These are phyloP conservation scores for Lepilemur septentrionalis DNA, from an alignment of 2,797 vertebrate genomes.

Conservation along the genomic window DNA sequence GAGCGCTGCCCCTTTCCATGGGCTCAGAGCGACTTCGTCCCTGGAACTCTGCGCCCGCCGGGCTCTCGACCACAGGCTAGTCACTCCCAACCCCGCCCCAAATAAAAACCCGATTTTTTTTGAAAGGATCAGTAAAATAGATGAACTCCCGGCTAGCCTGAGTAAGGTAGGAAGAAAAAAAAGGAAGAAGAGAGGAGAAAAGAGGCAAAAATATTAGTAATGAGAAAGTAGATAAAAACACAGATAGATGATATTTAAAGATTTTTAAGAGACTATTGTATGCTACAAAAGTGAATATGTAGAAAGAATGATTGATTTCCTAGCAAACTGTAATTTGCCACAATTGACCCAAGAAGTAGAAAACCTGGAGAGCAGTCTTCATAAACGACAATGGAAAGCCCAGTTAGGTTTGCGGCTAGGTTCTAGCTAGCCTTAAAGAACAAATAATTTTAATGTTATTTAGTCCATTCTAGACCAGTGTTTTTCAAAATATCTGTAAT, in stretches of 20 bases:
- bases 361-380: not conserved
- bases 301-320: not conserved
- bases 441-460: not conserved
- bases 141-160: not conserved
- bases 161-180: not conserved
- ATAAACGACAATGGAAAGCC: not conserved
- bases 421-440: not conserved
- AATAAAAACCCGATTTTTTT: not conserved
- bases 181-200: not conserved
- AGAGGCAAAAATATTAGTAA: not conserved
- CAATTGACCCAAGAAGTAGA: not conserved
- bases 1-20: too few species aligned
- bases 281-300: not conserved
- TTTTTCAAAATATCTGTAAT: conserved; percentile 22
- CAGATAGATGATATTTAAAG: not conserved
- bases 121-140: not conserved
- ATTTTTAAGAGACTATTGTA: not conserved
- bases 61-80: too few species aligned
- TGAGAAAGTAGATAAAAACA: not conserved
- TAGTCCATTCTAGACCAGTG: not conserved
- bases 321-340: not conserved
- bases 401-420: not conserved
- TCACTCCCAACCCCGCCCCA: not conserved
- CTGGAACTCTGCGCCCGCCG: not conserved
- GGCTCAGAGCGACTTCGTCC: rapidly evolving